Evolutionary conservation across 2,888 invertebrate genomes (phyloP), one percentile per base, ranked within the genome.

Genomic region (Autographa gamma): DNA sequence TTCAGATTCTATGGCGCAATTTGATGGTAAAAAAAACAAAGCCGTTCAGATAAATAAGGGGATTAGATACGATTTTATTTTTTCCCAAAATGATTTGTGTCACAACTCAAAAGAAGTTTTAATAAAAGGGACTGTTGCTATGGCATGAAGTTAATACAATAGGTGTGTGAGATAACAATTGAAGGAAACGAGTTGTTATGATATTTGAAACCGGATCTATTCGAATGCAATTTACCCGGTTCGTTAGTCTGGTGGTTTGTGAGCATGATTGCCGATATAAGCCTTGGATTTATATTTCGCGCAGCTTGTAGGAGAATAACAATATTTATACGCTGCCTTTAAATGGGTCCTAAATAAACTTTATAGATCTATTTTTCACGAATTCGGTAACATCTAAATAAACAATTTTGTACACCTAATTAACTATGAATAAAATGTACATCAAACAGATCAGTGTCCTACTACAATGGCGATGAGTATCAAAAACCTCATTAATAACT

Each of bases 11-110:
- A 89, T 89, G 83, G 88, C 86, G 88, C 89, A 90, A 91, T 92
- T 90, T 88, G 82, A 88, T 85, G 79, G 77, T 66, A 89, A 90
- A 91, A 90, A 91, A 92, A 91, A 90, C 88, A 90, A 90, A 82
- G 79, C 87, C 34, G 63, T 60, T 68, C 81, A 63, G 70, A 80
- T 77, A 79, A 82, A 83, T 81, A 81, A 69, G 77, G 80, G 77
- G 85, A 84, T 87, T 85, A 84, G 74, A 77, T 73, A 66, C 65
- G 76, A 73, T 78, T 78, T 71, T 68, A 68, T 70, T 71, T 70
- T 77, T 77, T 60, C 54, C 54, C 32, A 38, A 69, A 65, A 74
- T 82, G 83, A 84, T 78, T 83, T 80, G 78, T 83, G 83, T 83
- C 83, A 83, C 73, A 82, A 69, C 61, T 77, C 31, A 60, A 65